Conservation (phyloP, 1,140 invertebrate species). For the Drosophila aff. region DNA sequence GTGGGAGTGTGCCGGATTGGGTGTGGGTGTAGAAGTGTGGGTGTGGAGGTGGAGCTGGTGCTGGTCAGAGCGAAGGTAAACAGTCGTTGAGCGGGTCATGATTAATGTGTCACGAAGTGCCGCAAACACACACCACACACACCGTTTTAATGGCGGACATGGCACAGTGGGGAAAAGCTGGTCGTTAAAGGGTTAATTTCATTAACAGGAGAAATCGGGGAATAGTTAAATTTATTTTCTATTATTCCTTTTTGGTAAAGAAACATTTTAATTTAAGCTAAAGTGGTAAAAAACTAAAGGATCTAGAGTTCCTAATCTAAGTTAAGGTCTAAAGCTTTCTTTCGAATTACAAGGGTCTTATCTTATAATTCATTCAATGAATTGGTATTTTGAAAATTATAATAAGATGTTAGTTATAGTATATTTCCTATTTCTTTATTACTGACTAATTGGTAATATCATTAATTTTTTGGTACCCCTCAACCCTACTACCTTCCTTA, state of each 20-base stretch:
- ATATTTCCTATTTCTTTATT: not conserved
- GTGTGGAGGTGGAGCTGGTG: constrained; percentile 6
- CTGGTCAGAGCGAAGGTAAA: constrained; percentile 64
- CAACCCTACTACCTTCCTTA: not conserved
- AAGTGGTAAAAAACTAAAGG: too few species aligned
- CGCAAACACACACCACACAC: constrained; percentile 36
- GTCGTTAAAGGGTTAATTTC: not conserved
- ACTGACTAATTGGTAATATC: not conserved
- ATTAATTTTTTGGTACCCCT: not conserved
- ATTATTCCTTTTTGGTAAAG: not conserved
- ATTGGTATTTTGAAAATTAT: not conserved
- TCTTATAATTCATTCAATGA: not conserved
- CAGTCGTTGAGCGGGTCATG: constrained; percentile 79
- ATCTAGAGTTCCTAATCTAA: too few species aligned
- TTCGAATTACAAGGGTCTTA: too few species aligned
- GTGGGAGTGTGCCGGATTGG: constrained; percentile 2
- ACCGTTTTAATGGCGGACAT: constrained; percentile 29
- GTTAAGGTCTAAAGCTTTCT: not conserved
- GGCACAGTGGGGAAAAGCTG: constrained; percentile 52
- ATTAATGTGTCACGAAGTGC: constrained; percentile 80
- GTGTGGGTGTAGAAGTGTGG: constrained; percentile 3
- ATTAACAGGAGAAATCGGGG: not conserved
- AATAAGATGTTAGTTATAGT: not conserved
- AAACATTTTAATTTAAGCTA: too few species aligned
- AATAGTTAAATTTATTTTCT: not conserved